Evolutionary conservation across 2,113 vertebrate species (phyloP).

Genomic region (Plecturocebus donacophilus): DNA sequence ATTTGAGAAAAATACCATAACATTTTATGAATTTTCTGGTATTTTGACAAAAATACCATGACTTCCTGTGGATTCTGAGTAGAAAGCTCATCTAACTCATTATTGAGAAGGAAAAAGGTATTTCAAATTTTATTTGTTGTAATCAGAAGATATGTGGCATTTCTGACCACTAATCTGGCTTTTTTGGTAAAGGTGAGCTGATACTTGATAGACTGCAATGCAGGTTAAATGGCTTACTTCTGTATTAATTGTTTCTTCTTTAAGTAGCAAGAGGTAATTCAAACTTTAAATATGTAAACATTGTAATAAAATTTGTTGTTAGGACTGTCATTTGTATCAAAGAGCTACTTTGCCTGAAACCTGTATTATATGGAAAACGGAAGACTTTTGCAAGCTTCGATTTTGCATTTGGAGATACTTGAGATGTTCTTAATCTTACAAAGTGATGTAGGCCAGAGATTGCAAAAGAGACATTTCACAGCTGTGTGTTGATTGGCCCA

Average conservation of each 20-base stretch:
- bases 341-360: not conserved
- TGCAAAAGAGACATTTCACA: slow-evolving; percentile 38
- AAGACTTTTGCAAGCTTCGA: not conserved
- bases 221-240: not conserved
- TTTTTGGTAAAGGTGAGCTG: not conserved
- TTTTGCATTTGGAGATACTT: slow-evolving; percentile 32
- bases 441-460: not conserved
- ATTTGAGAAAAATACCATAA: slow-evolving; percentile 27
- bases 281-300: slow-evolving; percentile 14
- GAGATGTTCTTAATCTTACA: not conserved
- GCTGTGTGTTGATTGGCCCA: not conserved
- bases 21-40: not conserved
- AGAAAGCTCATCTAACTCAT: slow-evolving; percentile 8
- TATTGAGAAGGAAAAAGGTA: slow-evolving; percentile 31
- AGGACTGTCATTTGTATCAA: slow-evolving; percentile 1
- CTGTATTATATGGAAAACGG: not conserved
- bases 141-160: not conserved
- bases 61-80: not conserved
- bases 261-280: not conserved
- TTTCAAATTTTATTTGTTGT: not conserved
- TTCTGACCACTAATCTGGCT: not conserved
- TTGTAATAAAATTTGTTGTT: slow-evolving; percentile 26
- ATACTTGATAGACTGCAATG: not conserved
- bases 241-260: slow-evolving; percentile 8
- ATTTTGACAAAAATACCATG: slow-evolving; percentile 38